Evolutionary conservation across 2,888 invertebrate genomes (phyloP), one percentile per base, ranked within the genome.

Genomic region (Xanthia icteritia): DNA sequence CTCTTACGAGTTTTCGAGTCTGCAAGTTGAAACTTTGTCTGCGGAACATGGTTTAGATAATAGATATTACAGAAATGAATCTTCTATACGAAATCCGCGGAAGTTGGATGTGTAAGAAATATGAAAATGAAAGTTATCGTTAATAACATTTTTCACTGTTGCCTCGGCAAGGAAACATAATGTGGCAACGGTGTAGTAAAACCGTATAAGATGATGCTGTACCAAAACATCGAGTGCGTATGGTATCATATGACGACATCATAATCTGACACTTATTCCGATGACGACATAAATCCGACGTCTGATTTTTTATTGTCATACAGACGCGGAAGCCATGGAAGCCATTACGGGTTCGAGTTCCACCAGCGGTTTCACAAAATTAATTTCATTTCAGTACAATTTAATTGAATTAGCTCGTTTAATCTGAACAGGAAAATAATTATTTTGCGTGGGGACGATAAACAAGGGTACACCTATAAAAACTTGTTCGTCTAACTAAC

Each of bases 381-480:
- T 78, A 66, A 86, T 77, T 71, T 72, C 2, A 75, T 86, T 84
- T 75, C 78, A 67, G 75, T 73, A 71, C 39, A 71, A 79, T 66
- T 80, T 86, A 81, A 85, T 79, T 68, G 70, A 73, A 75, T 81
- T 72, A 74, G 39, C 65, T 81, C 31, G 58, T 80, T 83, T 83
- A 68, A 76, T 73, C 75, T 73, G 31, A 65, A 87, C 76, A 69
- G 77, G 76, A 39, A 64, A 67, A 65, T 79, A 83, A 89, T 88
- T 83, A 88, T 87, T 86, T 85, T 84, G 79, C 75, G 75, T 67
- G 66, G 65, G 77, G 74, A 85, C 86, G 84, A 87, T 86, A 89
- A 89, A 87, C 86, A 88, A 84, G 73, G 76, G 85, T 68, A 68
- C 56, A 71, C 76, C 77, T 81, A 84, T 88, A 89, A 87, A 86